phyloP scores from a whole-genome alignment of 2,888 invertebrate species.

The Xestia sexstrigata region DNA sequence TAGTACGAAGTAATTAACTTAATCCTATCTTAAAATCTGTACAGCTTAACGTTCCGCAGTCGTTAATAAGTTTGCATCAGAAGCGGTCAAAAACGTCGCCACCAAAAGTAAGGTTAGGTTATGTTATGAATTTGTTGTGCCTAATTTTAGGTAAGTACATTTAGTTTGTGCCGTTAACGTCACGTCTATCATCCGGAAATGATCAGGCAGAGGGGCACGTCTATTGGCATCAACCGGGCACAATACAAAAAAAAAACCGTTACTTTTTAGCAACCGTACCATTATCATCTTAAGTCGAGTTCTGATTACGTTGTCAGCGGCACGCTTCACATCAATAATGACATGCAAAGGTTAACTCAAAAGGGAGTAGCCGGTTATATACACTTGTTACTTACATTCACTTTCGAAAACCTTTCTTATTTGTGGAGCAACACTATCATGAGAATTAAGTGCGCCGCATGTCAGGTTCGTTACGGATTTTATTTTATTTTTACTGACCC shows the following conservation, averaged over 20 bases:
- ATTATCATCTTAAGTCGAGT: background rate
- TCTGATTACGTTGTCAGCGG: slow-evolving; percentile 7
- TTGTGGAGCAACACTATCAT: slow-evolving; percentile 58
- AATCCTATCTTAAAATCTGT: slow-evolving; percentile 25
- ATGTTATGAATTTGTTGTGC: background rate
- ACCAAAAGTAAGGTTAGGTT: slow-evolving; percentile 1
- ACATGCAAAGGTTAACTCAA: slow-evolving; percentile 60
- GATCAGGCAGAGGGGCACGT: too few species aligned
- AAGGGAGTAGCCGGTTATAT: slow-evolving; percentile 59
- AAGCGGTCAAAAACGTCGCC: background rate
- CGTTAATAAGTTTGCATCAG: background rate
- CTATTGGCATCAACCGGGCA: too few species aligned
- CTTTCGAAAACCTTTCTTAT: slow-evolving; percentile 63
- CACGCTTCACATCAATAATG: slow-evolving; percentile 36
- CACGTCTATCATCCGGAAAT: too few species aligned
- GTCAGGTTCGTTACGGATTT: slow-evolving; percentile 51
- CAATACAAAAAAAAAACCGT: too few species aligned
- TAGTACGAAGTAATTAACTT: slow-evolving; percentile 30
- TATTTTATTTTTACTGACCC: slow-evolving; percentile 23
- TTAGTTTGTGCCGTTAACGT: too few species aligned
- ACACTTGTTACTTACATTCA: slow-evolving; percentile 53
- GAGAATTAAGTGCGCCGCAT: slow-evolving; percentile 39
- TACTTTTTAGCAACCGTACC: background rate
- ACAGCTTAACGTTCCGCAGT: background rate
- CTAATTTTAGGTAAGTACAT: background rate